Evolutionary conservation across 2,113 vertebrate genomes (phyloP).

Genomic region (Mirounga angustirostris): DNA sequence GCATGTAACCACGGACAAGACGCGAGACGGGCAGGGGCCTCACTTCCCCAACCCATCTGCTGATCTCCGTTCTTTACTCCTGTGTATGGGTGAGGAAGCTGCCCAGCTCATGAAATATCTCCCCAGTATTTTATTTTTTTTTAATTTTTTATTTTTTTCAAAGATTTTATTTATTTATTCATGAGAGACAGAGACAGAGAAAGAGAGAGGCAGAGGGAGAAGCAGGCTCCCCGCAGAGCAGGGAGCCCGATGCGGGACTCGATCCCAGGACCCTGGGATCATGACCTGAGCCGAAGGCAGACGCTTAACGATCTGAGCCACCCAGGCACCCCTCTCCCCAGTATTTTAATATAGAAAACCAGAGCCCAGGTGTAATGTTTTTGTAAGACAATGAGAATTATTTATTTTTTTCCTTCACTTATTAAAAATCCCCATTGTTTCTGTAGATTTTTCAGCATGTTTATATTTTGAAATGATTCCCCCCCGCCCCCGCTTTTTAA

Average conservation of each 20-base stretch:
- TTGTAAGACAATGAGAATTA: background rate
- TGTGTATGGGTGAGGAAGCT: background rate
- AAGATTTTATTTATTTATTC: too few relatives aligned
- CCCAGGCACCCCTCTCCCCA: background rate
- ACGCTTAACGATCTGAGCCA: too few relatives aligned
- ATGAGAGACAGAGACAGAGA: too few relatives aligned
- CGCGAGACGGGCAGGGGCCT: background rate
- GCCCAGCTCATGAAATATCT: background rate
- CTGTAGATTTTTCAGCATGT: background rate
- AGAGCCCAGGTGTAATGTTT: slow-evolving; percentile 2
- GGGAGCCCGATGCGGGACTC: too few relatives aligned
- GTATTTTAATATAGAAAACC: slow-evolving; percentile 6
- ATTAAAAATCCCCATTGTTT: slow-evolving; percentile 23
- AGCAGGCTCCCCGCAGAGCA: too few relatives aligned
- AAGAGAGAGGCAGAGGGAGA: too few relatives aligned
- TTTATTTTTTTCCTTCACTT: slow-evolving; percentile 23
- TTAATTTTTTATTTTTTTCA: too few relatives aligned
- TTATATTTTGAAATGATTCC: slow-evolving; percentile 49
- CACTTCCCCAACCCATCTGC: background rate
- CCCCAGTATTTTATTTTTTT: background rate
- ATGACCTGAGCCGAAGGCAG: too few relatives aligned
- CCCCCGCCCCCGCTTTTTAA: background rate
- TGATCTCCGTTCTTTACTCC: background rate
- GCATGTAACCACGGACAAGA: background rate
- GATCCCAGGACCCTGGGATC: too few relatives aligned